Evolutionary conservation across 1,140 invertebrate genomes (phyloP).

Genomic region (Pogonomyrmex barbatus): DNA sequence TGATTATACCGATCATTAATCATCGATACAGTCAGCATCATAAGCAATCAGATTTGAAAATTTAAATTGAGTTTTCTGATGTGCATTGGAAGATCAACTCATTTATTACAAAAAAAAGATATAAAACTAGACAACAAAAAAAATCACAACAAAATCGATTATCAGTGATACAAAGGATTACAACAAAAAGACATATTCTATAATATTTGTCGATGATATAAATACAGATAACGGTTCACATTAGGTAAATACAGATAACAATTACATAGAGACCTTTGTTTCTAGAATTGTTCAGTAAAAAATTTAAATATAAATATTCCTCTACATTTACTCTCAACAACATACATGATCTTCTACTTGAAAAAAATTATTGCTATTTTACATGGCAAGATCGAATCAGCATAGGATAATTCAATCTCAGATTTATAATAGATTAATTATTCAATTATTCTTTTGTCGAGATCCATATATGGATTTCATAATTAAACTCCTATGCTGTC

Average conservation of each 20-base stretch:
- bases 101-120: slow-evolving; percentile 81
- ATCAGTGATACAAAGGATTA: slow-evolving; percentile 54
- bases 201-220: slow-evolving; percentile 67
- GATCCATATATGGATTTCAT: neutral
- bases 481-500: slow-evolving; percentile 31
- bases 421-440: neutral
- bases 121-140: slow-evolving; percentile 78
- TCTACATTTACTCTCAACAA: neutral
- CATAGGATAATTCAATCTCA: slow-evolving; percentile 24
- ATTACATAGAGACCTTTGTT: slow-evolving; percentile 29
- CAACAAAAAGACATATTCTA: slow-evolving; percentile 38
- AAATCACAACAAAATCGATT: slow-evolving; percentile 65
- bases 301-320: slow-evolving; percentile 49
- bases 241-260: slow-evolving; percentile 56
- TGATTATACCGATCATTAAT: neutral
- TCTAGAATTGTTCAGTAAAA: slow-evolving; percentile 50
- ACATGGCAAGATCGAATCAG: slow-evolving; percentile 51
- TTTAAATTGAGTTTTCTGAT: neutral
- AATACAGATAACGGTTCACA: slow-evolving; percentile 69
- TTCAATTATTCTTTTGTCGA: neutral
- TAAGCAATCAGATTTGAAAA: neutral
- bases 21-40: neutral
- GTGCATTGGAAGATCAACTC: slow-evolving; percentile 24
- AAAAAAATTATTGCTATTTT: neutral
- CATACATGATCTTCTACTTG: neutral